Evolutionary conservation across 2,113 vertebrate genomes (phyloP), one percentile per base, ranked within the genome.

Genomic region (Scytalopus superciliaris): DNA sequence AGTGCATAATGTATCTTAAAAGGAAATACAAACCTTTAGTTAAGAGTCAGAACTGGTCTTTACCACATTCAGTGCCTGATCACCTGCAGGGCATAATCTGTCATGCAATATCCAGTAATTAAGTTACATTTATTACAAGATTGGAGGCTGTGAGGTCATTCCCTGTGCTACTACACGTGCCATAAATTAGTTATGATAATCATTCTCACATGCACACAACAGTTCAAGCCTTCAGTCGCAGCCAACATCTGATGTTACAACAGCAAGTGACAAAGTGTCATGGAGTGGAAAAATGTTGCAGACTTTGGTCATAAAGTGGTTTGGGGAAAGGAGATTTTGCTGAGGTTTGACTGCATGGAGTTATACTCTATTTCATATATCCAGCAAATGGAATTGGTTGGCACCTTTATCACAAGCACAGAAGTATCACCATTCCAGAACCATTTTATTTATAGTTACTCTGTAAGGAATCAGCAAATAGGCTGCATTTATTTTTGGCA

Each of bases 21-120:
- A 95, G 90, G 83, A 95, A 95, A 94, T 84, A 90, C 89, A 96
- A 91, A 93, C 79, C 82, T 91, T 57, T 87, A 25, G 50, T 92
- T 90, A 95, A 72, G 91, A 97, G 83, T 93, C 95, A 96, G 80
- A 96, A 52, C 78, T 91, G 83, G 84, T 96, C 89, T 56, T 94
- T 70, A 80, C 57, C 78, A 96, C 68, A 69, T 94, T 97, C 92
- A 91, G 28, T 72, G 57, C 49, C 90, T 47, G 33, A 79, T 88
- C 78, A 85, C 85, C 94, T 94, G 85, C 82, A 96, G 84, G 90
- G 89, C 89, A 96, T 87, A 77, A 90, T 57, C 53, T 94, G 78
- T 63, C 90, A 94, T 84, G 82, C 83, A 86, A 79, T 67, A 97
- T 84, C 91, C 80, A 93, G 62, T 84, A 96, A 97, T 97, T 97